phyloP scores from a whole-genome alignment of 2,888 invertebrate species.

The Eremobia ochroleuca region DNA sequence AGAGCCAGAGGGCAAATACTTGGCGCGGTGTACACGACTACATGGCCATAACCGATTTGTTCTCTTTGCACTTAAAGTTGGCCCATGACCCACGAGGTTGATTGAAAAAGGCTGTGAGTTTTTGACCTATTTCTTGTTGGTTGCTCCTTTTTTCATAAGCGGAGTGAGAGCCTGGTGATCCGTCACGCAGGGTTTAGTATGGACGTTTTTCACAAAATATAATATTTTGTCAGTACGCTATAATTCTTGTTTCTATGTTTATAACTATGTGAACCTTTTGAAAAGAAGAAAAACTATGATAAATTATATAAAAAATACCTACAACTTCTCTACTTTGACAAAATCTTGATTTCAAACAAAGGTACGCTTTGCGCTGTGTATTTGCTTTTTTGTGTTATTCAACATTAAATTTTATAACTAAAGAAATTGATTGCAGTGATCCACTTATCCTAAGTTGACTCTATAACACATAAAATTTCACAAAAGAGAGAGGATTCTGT shows the following conservation, averaged over 20 bases:
- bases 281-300: not conserved
- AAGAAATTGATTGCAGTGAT: not conserved
- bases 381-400: not conserved
- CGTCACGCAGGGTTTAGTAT: not conserved
- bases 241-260: not conserved
- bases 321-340: not conserved
- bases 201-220: not conserved
- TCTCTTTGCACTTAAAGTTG: slow-evolving; percentile 41
- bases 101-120: not conserved
- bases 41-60: slow-evolving; percentile 37
- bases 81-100: slow-evolving; percentile 41
- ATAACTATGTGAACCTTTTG: not conserved
- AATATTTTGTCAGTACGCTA: too few species aligned
- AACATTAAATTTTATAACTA: not conserved
- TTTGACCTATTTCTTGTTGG: not conserved
- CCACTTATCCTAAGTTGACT: slow-evolving; percentile 60
- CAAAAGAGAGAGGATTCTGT: slow-evolving; percentile 83
- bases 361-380: not conserved
- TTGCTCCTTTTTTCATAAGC: not conserved
- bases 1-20: slow-evolving; percentile 56
- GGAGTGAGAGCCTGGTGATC: not conserved
- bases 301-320: not conserved
- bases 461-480: slow-evolving; percentile 72
- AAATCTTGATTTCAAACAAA: not conserved
- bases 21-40: slow-evolving; percentile 8